Evolutionary conservation across 2,797 vertebrate species (phyloP).

Genomic region (Etheostoma perlongum): DNA sequence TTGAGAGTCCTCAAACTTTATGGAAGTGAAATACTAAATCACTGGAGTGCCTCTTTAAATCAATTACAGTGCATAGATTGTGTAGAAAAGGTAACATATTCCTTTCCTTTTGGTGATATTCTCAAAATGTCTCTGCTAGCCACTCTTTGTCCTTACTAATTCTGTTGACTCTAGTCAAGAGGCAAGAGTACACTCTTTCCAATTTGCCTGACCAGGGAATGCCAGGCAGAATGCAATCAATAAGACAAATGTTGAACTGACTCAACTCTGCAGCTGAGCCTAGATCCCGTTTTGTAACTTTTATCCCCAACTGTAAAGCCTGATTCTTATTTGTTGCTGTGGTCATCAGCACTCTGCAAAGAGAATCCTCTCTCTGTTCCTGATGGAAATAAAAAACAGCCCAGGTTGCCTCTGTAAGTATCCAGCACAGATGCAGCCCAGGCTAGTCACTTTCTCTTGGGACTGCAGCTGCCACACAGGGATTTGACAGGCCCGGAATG

Average conservation of each 20-base stretch:
- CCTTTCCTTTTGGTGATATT: conserved; percentile 12
- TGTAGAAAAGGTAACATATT: conserved; percentile 1
- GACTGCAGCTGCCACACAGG: conserved; percentile 66
- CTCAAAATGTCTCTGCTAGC: conserved; percentile 48
- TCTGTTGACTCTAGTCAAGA: conserved; percentile 45
- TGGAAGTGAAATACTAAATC: conserved; percentile 1
- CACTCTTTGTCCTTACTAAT: conserved; percentile 41
- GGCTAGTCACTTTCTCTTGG: conserved; percentile 47
- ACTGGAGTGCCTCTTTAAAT: background rate
- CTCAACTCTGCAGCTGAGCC: conserved; percentile 59
- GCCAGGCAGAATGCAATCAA: conserved; percentile 69
- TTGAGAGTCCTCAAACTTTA: background rate
- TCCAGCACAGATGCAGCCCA: conserved; percentile 58
- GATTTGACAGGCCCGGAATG: conserved; percentile 69
- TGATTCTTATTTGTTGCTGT: conserved; percentile 57
- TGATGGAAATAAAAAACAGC: conserved; percentile 69
- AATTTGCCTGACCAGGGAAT: conserved; percentile 47
- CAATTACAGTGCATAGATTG: background rate
- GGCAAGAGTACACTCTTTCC: conserved; percentile 31
- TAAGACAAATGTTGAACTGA: conserved; percentile 66
- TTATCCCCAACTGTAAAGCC: conserved; percentile 64
- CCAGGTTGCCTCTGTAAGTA: conserved; percentile 53
- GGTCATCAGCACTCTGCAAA: conserved; percentile 48
- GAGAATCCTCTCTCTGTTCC: conserved; percentile 56
- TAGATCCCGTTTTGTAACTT: conserved; percentile 51